phyloP scores from a whole-genome alignment of 1,140 invertebrate genomes.

The Drosophila nebulosa region DNA sequence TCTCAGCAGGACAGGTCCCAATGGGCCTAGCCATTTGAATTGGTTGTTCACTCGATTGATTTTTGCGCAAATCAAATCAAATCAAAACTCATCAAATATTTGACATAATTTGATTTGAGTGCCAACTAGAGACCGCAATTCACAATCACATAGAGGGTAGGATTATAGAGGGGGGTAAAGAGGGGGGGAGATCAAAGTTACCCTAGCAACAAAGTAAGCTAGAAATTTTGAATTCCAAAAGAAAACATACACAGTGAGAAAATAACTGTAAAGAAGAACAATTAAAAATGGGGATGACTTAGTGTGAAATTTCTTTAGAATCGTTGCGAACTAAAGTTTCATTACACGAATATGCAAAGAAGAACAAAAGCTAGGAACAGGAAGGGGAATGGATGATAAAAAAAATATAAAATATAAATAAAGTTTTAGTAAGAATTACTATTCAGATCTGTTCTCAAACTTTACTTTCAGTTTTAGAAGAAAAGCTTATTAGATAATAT shows the following conservation, averaged over 20 bases:
- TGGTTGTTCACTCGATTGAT: not conserved
- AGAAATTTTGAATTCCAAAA: not conserved
- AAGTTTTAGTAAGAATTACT: too few species aligned
- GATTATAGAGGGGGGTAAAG: not conserved
- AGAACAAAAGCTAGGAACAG: too few species aligned
- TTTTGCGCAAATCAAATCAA: slow-evolving; percentile 56
- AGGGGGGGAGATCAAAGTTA: slow-evolving; percentile 8
- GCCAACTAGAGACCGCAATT: slow-evolving; percentile 22
- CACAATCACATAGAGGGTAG: not conserved
- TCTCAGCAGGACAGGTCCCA: slow-evolving; percentile 36
- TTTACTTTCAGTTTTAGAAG: too few species aligned
- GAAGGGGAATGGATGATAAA: too few species aligned
- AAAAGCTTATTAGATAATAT: too few species aligned
- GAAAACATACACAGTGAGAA: slow-evolving; percentile 2
- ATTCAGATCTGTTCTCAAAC: too few species aligned
- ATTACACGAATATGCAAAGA: too few species aligned
- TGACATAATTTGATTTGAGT: slow-evolving; percentile 46
- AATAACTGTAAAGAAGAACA: too few species aligned
- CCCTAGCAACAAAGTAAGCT: slow-evolving; percentile 13
- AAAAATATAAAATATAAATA: too few species aligned
- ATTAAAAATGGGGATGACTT: too few species aligned
- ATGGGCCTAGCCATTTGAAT: not conserved
- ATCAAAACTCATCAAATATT: slow-evolving; percentile 55
- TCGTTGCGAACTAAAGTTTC: too few species aligned
- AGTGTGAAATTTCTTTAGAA: too few species aligned